Percentiles rank a stretch among this genome's conserved stretches.
phyloP scores from a whole-genome alignment of 2,113 vertebrate genomes.

The Epinephelus moara region DNA sequence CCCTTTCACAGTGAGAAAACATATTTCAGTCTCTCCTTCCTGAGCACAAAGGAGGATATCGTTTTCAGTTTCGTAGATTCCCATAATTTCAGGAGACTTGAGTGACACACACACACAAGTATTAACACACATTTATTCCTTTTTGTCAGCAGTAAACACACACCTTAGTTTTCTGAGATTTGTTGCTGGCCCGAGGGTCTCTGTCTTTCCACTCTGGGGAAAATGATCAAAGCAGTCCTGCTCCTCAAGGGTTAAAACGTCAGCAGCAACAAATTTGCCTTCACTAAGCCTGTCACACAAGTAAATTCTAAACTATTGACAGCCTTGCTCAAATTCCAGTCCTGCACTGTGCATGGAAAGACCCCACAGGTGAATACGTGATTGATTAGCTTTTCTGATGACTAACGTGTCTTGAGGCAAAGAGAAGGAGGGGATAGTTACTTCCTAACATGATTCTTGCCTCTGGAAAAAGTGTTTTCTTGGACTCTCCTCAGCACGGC shows the following conservation, averaged over 20 bases:
- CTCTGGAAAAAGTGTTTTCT: constrained; percentile 20
- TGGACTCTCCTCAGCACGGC: constrained; percentile 17
- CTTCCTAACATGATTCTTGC: constrained; percentile 19
- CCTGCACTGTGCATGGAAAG: constrained; percentile 28
- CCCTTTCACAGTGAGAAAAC: constrained; percentile 24
- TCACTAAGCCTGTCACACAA: constrained; percentile 41
- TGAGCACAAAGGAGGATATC: constrained; percentile 5
- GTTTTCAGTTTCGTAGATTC: constrained; percentile 3
- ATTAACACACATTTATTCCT: constrained; percentile 5
- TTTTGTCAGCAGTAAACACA: constrained; percentile 42
- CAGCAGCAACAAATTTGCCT: constrained; percentile 69
- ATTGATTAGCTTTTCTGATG: constrained; percentile 59
- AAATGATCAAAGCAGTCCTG: constrained; percentile 58
- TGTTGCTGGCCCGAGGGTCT: constrained; percentile 42
- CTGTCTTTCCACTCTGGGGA: constrained; percentile 3
- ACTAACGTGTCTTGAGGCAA: constrained; percentile 57
- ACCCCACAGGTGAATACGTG: constrained; percentile 64
- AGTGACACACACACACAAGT: background rate
- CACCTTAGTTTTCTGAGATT: constrained; percentile 40
- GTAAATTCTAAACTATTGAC: constrained; percentile 49
- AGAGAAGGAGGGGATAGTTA: constrained; percentile 30
- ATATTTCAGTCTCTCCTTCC: constrained; percentile 2
- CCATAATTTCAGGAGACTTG: background rate
- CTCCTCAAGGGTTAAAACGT: constrained; percentile 52
- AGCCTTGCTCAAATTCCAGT: constrained; percentile 61